Evolutionary conservation across 2,888 invertebrate species (phyloP).

Genomic region (Hermaeophaga mercurialis): DNA sequence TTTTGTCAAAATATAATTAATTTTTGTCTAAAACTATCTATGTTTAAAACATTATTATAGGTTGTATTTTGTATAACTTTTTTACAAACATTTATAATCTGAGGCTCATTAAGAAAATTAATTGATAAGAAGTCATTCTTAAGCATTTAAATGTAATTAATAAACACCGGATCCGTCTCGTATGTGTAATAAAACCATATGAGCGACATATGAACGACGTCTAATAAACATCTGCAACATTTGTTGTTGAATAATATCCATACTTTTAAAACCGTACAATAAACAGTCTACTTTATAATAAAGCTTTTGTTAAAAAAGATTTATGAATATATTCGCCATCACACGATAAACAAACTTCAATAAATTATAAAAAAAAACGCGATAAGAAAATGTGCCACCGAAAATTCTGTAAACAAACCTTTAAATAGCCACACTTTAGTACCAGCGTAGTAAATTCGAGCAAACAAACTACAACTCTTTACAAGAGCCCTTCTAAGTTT

Average conservation of each 20-base stretch:
- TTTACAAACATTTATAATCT: too few relatives aligned
- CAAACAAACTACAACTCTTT: constrained; percentile 23
- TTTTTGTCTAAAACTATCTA: too few relatives aligned
- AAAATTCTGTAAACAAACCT: constrained; percentile 28
- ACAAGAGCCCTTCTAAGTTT: constrained; percentile 22
- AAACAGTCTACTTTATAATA: too few relatives aligned
- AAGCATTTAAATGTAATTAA: too few relatives aligned
- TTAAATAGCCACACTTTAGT: constrained; percentile 17
- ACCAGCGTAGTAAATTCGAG: constrained; percentile 14
- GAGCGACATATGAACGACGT: not conserved
- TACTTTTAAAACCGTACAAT: too few relatives aligned
- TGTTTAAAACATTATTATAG: too few relatives aligned
- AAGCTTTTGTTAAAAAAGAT: not conserved
- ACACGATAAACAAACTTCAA: not conserved
- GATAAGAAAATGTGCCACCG: constrained; percentile 28
- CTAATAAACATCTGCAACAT: constrained; percentile 1
- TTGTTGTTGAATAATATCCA: too few relatives aligned
- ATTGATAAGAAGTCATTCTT: too few relatives aligned
- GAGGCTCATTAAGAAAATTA: too few relatives aligned
- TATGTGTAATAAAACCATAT: not conserved
- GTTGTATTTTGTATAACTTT: too few relatives aligned
- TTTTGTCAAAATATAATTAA: too few relatives aligned
- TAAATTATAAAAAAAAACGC: constrained; percentile 16
- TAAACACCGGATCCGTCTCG: not conserved
- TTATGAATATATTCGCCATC: not conserved